A percentile compares a stretch with the other conserved stretches of the same genome.
phyloP scores from a whole-genome alignment of 2,888 invertebrate genomes.

The Ashinkailepas kermadecensis region DNA sequence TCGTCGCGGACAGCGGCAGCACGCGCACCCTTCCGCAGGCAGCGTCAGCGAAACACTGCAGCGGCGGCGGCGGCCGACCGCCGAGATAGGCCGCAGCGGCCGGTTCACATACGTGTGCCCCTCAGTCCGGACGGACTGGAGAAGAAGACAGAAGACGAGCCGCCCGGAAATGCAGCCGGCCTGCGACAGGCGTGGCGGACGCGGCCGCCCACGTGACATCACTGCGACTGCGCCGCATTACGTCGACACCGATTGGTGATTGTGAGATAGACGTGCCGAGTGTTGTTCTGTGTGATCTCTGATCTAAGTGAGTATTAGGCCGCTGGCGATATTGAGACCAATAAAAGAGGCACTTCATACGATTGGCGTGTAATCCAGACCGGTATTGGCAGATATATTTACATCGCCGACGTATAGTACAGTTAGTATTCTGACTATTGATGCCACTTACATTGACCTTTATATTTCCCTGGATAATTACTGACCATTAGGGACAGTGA shows the following conservation, averaged over 20 bases:
- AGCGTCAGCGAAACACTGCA: too few relatives aligned
- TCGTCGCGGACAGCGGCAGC: too few relatives aligned
- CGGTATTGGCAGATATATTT: not conserved
- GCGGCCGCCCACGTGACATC: too few relatives aligned
- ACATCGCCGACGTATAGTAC: not conserved
- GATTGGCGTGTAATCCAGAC: not conserved
- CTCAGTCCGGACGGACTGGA: not conserved
- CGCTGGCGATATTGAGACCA: not conserved
- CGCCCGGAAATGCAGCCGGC: too few relatives aligned
- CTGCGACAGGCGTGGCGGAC: too few relatives aligned
- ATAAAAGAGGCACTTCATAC: not conserved
- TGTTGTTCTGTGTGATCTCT: too few relatives aligned
- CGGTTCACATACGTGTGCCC: conserved; percentile 1
- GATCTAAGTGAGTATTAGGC: not conserved
- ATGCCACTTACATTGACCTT: not conserved
- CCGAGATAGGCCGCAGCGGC: not conserved
- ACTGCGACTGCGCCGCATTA: too few relatives aligned
- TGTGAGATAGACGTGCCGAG: too few relatives aligned
- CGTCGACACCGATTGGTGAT: too few relatives aligned
- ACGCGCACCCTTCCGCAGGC: too few relatives aligned
- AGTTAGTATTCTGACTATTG: not conserved
- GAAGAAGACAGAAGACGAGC: too few relatives aligned
- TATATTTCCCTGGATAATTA: not conserved
- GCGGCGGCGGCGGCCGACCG: not conserved
- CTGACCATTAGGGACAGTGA: not conserved